Evolutionary conservation across 2,888 invertebrate species (phyloP), one percentile per base, ranked within the genome.

Genomic region (Meloe dianella): DNA sequence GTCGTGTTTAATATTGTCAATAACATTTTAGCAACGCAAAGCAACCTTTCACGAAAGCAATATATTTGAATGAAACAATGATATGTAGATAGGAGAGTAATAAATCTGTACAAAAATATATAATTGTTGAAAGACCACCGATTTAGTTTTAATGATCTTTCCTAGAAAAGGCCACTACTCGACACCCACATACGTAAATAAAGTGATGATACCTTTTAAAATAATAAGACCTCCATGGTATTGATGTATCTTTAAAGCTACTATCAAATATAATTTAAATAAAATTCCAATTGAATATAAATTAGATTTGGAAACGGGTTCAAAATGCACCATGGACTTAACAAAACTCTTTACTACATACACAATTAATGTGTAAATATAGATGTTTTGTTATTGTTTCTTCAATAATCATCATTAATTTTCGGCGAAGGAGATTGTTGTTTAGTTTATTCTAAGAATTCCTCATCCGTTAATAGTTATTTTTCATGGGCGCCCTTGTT

Each of bases 211-310:
- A 17, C 41, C 12, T n/a, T 41, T 41, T n/a, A 17, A 41, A 41
- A 41, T 41, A 41, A 4, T n/a, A 17, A 41, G 41, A 41, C 41
- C 41, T 41, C 41, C 41, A 17, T 41, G 41, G 41, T 41, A 41
- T 41, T 41, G 41, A 41, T 4, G 41, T 41, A 41, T n/a, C 17
- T 41, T 41, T 41, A 41, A 41, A 41, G 41, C 41, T 41, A 41
- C 41, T 41, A 41, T 41, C n/a, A 17, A 41, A 41, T 17, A 41
- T 41, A 41, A 41, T 41, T 41, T 41, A 41, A 41, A 41, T 41
- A 41, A 41, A 41, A 41, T 41, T 41, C 41, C 41, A 41, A 41
- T 41, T 41, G 41, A 41, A 41, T 41, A 41, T 41, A 41, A 41
- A 41, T 41, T 41, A 41, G 41, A 41, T 41, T 41, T 41, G 41